Conservation (phyloP, 2,888 invertebrate genomes). For the Gerris lacustris region DNA sequence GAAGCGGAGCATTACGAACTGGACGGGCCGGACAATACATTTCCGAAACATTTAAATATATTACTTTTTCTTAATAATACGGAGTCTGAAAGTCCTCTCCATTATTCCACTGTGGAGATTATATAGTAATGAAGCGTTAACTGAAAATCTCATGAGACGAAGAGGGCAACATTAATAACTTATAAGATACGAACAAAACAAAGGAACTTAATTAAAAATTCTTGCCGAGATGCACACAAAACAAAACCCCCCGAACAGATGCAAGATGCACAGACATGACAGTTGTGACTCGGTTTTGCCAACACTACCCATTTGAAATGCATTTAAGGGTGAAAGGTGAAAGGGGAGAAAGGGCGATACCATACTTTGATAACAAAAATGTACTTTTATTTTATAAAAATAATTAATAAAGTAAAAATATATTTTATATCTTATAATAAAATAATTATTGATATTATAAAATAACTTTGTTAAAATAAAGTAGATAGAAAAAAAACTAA, state of each 20-base stretch:
- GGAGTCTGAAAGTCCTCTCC: slow-evolving; percentile 1
- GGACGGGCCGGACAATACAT: not conserved
- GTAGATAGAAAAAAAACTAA: too few relatives aligned
- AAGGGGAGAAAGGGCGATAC: too few relatives aligned
- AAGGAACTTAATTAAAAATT: not conserved
- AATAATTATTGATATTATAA: too few relatives aligned
- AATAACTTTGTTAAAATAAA: too few relatives aligned
- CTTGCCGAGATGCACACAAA: not conserved
- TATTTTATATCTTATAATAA: too few relatives aligned
- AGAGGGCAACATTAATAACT: not conserved
- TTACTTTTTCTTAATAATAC: not conserved
- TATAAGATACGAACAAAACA: not conserved
- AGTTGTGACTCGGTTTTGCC: too few relatives aligned
- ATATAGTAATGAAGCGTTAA: not conserved
- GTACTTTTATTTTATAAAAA: too few relatives aligned
- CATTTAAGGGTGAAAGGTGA: too few relatives aligned
- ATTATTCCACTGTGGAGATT: not conserved
- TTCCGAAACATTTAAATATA: not conserved
- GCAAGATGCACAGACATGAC: not conserved
- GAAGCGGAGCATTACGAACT: not conserved
- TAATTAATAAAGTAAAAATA: too few relatives aligned
- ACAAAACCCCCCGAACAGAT: not conserved
- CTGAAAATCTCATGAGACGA: not conserved
- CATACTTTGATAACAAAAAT: too few relatives aligned
- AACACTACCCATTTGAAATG: too few relatives aligned